phyloP scores from a whole-genome alignment of 2,797 vertebrate genomes.

The Petrocephalus sullivani region DNA sequence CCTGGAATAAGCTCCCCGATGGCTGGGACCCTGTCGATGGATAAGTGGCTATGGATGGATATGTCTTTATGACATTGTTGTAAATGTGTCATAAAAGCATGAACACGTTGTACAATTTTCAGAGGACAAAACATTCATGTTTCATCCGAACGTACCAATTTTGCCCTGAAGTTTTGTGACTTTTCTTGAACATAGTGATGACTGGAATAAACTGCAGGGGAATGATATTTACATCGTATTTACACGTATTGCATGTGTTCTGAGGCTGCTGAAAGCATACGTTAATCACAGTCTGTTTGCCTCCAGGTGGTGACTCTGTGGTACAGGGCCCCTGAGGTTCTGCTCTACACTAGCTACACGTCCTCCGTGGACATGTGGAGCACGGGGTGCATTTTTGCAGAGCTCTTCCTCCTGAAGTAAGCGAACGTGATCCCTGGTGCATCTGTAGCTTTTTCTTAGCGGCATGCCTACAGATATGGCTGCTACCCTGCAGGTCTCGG shows the following conservation, averaged over 20 bases:
- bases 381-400: slow-evolving; percentile 68
- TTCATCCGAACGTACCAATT: not conserved
- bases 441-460: not conserved
- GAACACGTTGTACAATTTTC: not conserved
- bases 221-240: not conserved
- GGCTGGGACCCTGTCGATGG: not conserved
- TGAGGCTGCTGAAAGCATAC: not conserved
- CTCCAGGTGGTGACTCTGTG: slow-evolving; percentile 68
- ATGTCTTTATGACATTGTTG: not conserved
- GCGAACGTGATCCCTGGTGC: not conserved
- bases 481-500: too few species aligned
- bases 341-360: slow-evolving; percentile 64
- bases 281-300: not conserved
- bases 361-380: slow-evolving; percentile 72
- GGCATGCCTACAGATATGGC: not conserved
- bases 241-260: not conserved
- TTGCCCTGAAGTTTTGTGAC: not conserved
- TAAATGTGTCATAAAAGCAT: not conserved
- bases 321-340: slow-evolving; percentile 71
- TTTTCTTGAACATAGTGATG: not conserved
- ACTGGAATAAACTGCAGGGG: not conserved
- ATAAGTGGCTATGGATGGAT: not conserved
- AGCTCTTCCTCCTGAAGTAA: slow-evolving; percentile 65
- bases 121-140: not conserved
- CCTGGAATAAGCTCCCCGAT: not conserved